phyloP scores from a whole-genome alignment of 2,113 vertebrate species.

The Ptilonorhynchus violaceus region DNA sequence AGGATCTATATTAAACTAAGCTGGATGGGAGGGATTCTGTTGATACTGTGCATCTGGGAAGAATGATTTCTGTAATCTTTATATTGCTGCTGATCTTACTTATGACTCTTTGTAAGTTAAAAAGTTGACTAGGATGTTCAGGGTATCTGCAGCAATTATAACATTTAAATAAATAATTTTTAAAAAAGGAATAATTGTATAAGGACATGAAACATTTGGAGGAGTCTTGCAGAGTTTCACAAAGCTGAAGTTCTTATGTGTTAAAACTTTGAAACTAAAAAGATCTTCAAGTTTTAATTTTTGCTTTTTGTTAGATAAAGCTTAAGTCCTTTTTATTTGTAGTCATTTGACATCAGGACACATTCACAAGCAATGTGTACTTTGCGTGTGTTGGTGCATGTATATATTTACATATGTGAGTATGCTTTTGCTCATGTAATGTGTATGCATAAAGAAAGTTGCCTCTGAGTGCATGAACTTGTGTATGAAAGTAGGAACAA shows the following conservation, averaged over 20 bases:
- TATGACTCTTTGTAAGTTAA: not conserved
- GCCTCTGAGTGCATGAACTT: constrained; percentile 47
- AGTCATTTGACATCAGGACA: not conserved
- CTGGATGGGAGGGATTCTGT: not conserved
- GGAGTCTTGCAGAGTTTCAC: not conserved
- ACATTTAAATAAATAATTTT: not conserved
- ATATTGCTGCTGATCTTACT: not conserved
- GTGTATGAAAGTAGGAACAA: constrained; percentile 20
- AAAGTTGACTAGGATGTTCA: not conserved
- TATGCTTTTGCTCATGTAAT: not conserved
- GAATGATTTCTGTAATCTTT: not conserved
- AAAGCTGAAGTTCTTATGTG: not conserved
- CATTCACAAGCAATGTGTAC: not conserved
- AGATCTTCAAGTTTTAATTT: not conserved
- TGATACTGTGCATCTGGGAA: not conserved
- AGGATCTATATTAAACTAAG: not conserved
- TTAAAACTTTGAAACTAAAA: not conserved
- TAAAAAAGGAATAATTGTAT: not conserved
- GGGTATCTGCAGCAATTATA: not conserved
- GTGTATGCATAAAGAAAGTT: not conserved
- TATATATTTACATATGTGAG: not conserved
- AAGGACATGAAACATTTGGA: not conserved
- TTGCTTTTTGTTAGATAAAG: not conserved
- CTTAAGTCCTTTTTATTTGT: not conserved
- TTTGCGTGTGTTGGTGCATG: not conserved